These are phyloP conservation scores for Erebia aethiops DNA, from an alignment of 2,888 invertebrate genomes.

Conservation along the genomic window DNA sequence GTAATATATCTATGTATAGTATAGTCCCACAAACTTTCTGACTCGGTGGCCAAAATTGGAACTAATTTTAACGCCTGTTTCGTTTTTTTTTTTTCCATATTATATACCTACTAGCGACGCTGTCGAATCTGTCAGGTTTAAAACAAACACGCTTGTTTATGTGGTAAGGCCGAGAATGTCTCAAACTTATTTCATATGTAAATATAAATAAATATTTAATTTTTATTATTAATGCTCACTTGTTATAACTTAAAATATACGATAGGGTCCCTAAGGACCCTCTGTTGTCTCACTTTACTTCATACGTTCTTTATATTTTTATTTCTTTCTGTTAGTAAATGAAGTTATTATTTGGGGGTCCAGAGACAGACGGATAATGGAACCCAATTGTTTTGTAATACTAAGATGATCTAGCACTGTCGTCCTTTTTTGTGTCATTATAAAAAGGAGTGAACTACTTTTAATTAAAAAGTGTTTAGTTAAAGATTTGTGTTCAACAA, in stretches of 20 bases:
- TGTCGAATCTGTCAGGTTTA: too few species aligned
- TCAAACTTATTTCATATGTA: constrained; percentile 3
- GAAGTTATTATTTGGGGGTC: background rate
- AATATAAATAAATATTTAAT: constrained; percentile 13
- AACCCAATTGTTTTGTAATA: too few species aligned
- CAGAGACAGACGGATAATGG: background rate
- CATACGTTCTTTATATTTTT: constrained; percentile 3
- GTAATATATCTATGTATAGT: too few species aligned
- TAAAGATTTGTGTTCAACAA: background rate
- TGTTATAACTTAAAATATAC: background rate
- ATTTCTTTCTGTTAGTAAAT: background rate
- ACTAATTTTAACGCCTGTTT: too few species aligned
- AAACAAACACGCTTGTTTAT: too few species aligned
- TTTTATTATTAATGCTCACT: background rate
- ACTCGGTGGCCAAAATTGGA: too few species aligned
- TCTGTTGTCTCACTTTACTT: background rate
- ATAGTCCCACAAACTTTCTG: too few species aligned
- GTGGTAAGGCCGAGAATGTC: background rate
- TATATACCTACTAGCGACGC: too few species aligned
- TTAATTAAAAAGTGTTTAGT: background rate
- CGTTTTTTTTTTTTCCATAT: too few species aligned
- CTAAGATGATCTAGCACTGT: background rate
- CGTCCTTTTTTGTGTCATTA: background rate
- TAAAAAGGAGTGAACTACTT: background rate
- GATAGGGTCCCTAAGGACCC: background rate